Conservation (phyloP, 2,113 vertebrate genomes). For the Urocynchramus pylzowi region DNA sequence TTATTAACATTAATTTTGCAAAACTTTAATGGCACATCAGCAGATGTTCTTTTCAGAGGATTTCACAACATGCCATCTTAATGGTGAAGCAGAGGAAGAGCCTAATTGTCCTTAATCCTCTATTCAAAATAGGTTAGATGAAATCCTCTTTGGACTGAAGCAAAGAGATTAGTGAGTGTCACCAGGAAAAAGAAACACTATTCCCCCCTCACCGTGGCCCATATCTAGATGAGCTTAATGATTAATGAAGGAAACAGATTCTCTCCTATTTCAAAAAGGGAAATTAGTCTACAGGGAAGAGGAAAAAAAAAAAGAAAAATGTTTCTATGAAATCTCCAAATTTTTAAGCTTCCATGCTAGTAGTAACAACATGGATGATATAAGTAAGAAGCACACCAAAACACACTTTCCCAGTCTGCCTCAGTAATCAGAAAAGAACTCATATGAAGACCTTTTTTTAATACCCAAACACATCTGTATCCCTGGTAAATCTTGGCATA, state of each 20-base stretch:
- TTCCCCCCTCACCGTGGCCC: not conserved
- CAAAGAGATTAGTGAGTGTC: conserved; percentile 49
- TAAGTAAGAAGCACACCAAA: not conserved
- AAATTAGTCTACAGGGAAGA: not conserved
- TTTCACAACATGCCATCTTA: conserved; percentile 36
- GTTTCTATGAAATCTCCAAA: not conserved
- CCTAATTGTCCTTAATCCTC: conserved; percentile 73
- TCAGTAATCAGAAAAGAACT: not conserved
- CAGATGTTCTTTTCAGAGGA: conserved; percentile 36
- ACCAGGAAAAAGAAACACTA: conserved; percentile 43
- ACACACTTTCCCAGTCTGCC: not conserved
- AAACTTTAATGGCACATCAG: not conserved
- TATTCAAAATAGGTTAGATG: conserved; percentile 72
- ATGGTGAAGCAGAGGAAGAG: conserved; percentile 20
- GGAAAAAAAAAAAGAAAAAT: not conserved
- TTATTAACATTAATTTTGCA: not conserved
- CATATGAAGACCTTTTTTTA: not conserved
- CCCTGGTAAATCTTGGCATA: not conserved
- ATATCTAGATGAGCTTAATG: not conserved
- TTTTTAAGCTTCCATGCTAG: not conserved
- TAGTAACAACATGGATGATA: not conserved
- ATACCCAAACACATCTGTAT: not conserved
- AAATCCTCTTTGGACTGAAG: conserved; percentile 78
- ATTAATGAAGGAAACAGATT: not conserved
- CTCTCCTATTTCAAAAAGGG: not conserved